Conservation (phyloP, 2,797 vertebrate species). For the Nothura maculosa region DNA sequence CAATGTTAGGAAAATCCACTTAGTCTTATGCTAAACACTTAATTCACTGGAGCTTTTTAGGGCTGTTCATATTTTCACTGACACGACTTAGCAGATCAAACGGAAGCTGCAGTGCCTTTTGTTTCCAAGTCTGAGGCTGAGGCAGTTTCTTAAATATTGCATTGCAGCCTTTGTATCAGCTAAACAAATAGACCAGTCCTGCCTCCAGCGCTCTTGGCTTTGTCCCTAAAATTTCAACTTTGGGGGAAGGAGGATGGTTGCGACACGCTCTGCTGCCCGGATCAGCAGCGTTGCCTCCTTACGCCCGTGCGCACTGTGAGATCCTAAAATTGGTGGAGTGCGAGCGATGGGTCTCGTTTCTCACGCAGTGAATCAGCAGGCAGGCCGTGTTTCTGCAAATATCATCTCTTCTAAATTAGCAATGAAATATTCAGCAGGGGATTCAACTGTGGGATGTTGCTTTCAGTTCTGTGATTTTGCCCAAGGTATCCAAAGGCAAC, state of each 20-base stretch:
- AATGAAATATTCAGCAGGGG: background rate
- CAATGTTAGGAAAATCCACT: background rate
- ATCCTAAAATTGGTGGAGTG: background rate
- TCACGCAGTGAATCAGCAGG: background rate
- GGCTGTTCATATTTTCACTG: background rate
- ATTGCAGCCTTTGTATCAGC: background rate
- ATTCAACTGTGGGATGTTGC: background rate
- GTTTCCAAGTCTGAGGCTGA: background rate
- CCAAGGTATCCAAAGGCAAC: background rate
- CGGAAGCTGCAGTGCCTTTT: background rate
- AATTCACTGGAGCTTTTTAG: background rate
- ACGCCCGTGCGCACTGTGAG: background rate
- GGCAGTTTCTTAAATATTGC: background rate
- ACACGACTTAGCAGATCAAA: background rate
- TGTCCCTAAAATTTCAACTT: background rate
- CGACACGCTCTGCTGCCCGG: background rate
- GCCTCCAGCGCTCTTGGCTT: background rate
- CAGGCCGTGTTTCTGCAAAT: background rate
- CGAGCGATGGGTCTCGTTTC: background rate
- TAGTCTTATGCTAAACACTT: background rate
- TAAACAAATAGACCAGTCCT: background rate
- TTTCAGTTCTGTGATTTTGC: background rate
- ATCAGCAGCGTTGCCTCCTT: accelerated
- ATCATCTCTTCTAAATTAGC: background rate
- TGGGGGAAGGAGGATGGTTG: background rate